These are phyloP conservation scores for Philaethria dido DNA, from an alignment of 2,888 invertebrate species.

Conservation along the genomic window DNA sequence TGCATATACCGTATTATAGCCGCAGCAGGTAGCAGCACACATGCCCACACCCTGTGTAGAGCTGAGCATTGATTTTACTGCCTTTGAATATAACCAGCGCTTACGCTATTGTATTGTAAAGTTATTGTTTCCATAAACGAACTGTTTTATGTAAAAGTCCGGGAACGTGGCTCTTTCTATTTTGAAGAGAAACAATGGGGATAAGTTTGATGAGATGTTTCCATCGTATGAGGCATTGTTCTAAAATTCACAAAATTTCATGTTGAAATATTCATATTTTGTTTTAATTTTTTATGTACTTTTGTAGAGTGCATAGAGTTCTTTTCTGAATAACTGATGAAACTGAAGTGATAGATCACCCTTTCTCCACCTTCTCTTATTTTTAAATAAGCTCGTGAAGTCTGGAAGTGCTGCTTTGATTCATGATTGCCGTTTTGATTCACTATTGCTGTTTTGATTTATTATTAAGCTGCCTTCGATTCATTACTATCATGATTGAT, in stretches of 20 bases:
- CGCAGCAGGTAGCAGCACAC: conserved; percentile 15
- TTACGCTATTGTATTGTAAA: conserved; percentile 33
- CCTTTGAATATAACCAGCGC: conserved; percentile 40
- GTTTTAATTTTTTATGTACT: not conserved
- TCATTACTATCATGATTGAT: too few species aligned
- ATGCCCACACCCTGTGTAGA: conserved; percentile 26
- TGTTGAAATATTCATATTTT: not conserved
- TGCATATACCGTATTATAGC: not conserved
- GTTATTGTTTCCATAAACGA: conserved; percentile 39
- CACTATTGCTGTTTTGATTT: too few species aligned
- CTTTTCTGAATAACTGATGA: too few species aligned
- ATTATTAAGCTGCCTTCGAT: too few species aligned
- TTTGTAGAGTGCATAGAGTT: too few species aligned
- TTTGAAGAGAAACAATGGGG: conserved; percentile 20
- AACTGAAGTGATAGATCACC: too few species aligned
- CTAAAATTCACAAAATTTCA: not conserved
- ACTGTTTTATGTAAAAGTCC: conserved; percentile 26
- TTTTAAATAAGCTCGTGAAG: too few species aligned
- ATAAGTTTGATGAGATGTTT: conserved; percentile 24
- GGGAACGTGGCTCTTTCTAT: conserved; percentile 26
- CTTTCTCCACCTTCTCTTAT: too few species aligned
- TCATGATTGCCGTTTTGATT: too few species aligned
- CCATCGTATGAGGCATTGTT: conserved; percentile 8
- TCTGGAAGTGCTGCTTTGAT: too few species aligned
- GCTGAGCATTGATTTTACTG: conserved; percentile 38